A percentile compares a stretch with the other conserved stretches of the same genome.
Evolutionary conservation across 37 sponge, comb jelly and placozoan genomes (phyloP).

Genomic region (Dysidea cf. avara): DNA sequence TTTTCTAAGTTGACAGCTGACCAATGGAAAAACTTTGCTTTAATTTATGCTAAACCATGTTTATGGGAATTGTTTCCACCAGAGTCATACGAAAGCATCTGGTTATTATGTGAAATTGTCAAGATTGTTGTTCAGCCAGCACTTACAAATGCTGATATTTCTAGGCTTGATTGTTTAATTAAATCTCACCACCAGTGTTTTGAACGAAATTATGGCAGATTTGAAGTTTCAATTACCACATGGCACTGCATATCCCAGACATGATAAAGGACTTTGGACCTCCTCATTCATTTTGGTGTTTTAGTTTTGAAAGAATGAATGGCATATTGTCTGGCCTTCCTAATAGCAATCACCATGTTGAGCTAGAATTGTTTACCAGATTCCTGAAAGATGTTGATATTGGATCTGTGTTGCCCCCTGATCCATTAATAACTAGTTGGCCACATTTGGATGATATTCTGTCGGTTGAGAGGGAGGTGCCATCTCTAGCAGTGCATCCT

Average conservation of each 20-base stretch:
- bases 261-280: constrained; percentile 14
- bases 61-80: constrained; percentile 8
- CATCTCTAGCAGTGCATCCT: no score
- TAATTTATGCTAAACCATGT: constrained; percentile 18
- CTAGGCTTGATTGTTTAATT: not conserved
- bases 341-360: no score
- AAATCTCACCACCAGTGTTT: not conserved
- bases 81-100: constrained; percentile 10
- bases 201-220: constrained; percentile 11
- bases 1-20: constrained; percentile 1
- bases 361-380: no score
- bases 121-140: constrained; percentile 4
- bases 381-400: no score
- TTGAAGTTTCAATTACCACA: constrained; percentile 15
- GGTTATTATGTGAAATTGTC: constrained; percentile 5
- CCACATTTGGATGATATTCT: no score
- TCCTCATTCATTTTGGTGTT: constrained; percentile 7
- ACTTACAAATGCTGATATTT: constrained; percentile 2
- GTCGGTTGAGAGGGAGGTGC: no score
- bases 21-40: constrained; percentile 15
- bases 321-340: constrained; percentile 1
- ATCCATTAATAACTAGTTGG: no score
- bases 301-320: constrained; percentile 17
- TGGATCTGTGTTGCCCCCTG: no score
- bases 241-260: constrained; percentile 22